phyloP scores from a whole-genome alignment of 2,797 vertebrate species.

The Sphenopsis melanotis region DNA sequence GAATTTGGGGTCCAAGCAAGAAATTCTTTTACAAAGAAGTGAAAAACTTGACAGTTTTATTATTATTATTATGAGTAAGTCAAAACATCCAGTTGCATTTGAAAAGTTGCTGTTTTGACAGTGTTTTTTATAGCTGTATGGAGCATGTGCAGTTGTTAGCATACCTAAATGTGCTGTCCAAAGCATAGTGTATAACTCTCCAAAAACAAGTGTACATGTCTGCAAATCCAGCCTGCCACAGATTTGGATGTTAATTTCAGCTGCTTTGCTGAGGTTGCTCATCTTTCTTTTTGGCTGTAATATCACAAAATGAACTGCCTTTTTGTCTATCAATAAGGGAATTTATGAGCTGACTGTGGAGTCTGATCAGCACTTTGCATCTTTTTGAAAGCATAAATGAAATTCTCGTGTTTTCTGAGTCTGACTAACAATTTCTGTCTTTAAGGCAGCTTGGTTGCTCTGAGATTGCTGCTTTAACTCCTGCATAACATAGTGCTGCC shows the following conservation, averaged over 20 bases:
- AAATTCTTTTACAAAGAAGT: background rate
- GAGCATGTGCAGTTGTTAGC: background rate
- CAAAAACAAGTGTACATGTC: background rate
- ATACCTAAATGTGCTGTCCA: background rate
- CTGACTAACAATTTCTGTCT: conserved; percentile 63
- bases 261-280: conserved; percentile 44
- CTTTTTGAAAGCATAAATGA: conserved; percentile 70
- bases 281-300: conserved; percentile 56
- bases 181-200: background rate
- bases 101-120: background rate
- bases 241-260: conserved; percentile 32
- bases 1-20: background rate
- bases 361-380: conserved; percentile 60
- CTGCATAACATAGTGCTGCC: background rate
- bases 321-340: conserved; percentile 68
- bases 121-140: background rate
- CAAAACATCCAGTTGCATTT: background rate
- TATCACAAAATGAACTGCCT: conserved; percentile 33
- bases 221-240: conserved; percentile 27
- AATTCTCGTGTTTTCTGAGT: conserved; percentile 65
- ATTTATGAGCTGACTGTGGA: conserved; percentile 40
- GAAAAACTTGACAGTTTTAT: background rate
- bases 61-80: background rate
- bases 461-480: conserved; percentile 57
- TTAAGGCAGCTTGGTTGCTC: conserved; percentile 65